phyloP scores from a whole-genome alignment of 2,888 invertebrate genomes.

The Tipula unca region DNA sequence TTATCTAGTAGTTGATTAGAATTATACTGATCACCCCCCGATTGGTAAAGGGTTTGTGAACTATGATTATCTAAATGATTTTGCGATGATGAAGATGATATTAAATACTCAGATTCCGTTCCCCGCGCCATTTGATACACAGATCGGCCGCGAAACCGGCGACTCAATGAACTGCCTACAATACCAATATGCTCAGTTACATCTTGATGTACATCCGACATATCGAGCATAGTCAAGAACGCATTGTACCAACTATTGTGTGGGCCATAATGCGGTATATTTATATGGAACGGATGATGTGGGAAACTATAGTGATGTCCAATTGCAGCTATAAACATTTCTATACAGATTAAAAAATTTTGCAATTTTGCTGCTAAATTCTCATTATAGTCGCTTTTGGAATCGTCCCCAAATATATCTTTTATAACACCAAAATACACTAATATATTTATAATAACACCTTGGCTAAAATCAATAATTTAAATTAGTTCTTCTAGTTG shows the following conservation, averaged over 20 bases:
- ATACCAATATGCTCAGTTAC: slow-evolving; percentile 89
- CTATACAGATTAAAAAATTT: slow-evolving; percentile 93
- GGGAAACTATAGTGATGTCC: slow-evolving; percentile 95
- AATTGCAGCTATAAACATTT: slow-evolving; percentile 94
- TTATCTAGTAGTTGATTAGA: slow-evolving; percentile 17
- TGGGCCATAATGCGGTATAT: slow-evolving; percentile 47
- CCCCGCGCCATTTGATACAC: slow-evolving; percentile 67
- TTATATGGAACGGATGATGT: slow-evolving; percentile 70
- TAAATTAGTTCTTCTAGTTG: too few relatives aligned
- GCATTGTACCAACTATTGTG: slow-evolving; percentile 58
- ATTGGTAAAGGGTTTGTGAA: slow-evolving; percentile 25
- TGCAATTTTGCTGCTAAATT: slow-evolving; percentile 75
- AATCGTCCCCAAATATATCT: slow-evolving; percentile 51
- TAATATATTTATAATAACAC: slow-evolving; percentile 77
- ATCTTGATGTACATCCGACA: slow-evolving; percentile 90
- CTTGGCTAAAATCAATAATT: slow-evolving; percentile 60
- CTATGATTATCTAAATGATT: slow-evolving; percentile 28
- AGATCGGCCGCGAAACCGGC: slow-evolving; percentile 66
- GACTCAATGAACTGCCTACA: slow-evolving; percentile 70
- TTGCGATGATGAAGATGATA: slow-evolving; percentile 29
- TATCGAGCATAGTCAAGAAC: slow-evolving; percentile 89
- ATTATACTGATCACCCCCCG: background rate
- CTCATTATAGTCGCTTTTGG: slow-evolving; percentile 35
- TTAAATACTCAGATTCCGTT: slow-evolving; percentile 46
- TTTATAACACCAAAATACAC: slow-evolving; percentile 77